Base-by-base conservation (phyloP, 64 coral and sea anemone species). In the Astreopora myriophthalma region DNA sequence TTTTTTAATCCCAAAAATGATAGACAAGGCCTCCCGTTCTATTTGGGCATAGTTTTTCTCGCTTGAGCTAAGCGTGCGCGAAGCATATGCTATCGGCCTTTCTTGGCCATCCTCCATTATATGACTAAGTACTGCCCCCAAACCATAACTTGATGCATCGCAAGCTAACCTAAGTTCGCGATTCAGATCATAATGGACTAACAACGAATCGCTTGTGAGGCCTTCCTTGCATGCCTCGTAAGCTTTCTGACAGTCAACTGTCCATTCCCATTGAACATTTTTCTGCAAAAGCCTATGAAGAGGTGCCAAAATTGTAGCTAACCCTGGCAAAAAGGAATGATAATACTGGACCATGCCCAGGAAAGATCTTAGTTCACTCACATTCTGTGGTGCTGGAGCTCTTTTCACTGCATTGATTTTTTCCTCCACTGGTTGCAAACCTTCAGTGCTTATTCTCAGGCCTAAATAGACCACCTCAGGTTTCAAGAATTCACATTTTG, bases 131-230 rank as follows among this genome's bases (percentile, higher is more conserved):
- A 94, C 79, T 29, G 79, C 93, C 2, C 88, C 81, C 13, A 91
- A 6, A 14, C 93, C 77, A 85, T 89, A 89, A 62, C 27, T 68
- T 26, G 92, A 94, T 57, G 86, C 92, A 35, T 89, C 92, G 84
- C 85, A 94, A 23, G 85, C 62, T 35, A 87, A 49, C 52, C 27
- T 89, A 51, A 89, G 37, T 38, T 34, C 19, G 16, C 76, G 23
- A 76, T 73, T 94, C 8, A 94, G 78, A 94, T 84, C 64, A 91
- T 93, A 78, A 51, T 92, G 89, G 17, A 79, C 91, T 28, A 93
- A 75, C 28, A 93, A 31, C 27, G 58, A 36, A 36, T 87, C 83
- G 80, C 84, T 92, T 1, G 80, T 86, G 23, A 92, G 90, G 58
- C 90, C 90, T 29, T 86, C 42, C 55, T 77, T 92, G 38, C 80